Evolutionary conservation across 2,797 vertebrate species (phyloP), one percentile per base, ranked within the genome.

Genomic region (Alectoris magna): DNA sequence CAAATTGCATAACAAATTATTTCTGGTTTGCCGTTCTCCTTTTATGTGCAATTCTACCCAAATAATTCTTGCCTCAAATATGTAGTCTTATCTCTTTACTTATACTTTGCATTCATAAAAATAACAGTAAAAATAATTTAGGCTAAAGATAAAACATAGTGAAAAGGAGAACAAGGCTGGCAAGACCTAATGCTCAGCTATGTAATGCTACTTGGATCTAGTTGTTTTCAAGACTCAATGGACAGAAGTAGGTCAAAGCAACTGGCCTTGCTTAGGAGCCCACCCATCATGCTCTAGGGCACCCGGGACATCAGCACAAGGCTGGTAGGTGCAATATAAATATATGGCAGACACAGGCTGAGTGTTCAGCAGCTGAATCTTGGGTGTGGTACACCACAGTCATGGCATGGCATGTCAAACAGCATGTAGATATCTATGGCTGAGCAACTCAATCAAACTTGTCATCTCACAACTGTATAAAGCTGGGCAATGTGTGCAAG

Each of bases 61-160:
- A 66, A 73, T 27, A 91, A 94, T 72, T 18, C 17, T 72, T 66
- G 29, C 43, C 51, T 69, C 46, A 75, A 51, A 81, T 39, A 55
- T 22, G 17, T 14, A 21, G 38, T 15, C 14, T 64, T 36, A 34
- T 44, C 14, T 14, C 7, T 71, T 71, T 68, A 31, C 14, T 84
- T 75, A 38, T 9, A 71, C 23, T 66, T n/a, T 58, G 13, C 53
- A n/a, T 0, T 0, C 13, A 48, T 18, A 64, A 6, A 44, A 36
- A 80, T 27, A 27, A 9, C 15, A 60, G 21, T 15, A 66, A 86
- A 87, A 92, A 34, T 41, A 78, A 81, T 43, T 34, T 44, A n/a
- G 17, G 27, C 41, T 64, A 60, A 55, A 74, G 27, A 74, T 21
- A 53, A 87, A 85, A 36, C 4, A 79, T 7, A 55, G 3, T 59